Conservation (phyloP, 1,140 invertebrate species). For the Penaeus chinensis region DNA sequence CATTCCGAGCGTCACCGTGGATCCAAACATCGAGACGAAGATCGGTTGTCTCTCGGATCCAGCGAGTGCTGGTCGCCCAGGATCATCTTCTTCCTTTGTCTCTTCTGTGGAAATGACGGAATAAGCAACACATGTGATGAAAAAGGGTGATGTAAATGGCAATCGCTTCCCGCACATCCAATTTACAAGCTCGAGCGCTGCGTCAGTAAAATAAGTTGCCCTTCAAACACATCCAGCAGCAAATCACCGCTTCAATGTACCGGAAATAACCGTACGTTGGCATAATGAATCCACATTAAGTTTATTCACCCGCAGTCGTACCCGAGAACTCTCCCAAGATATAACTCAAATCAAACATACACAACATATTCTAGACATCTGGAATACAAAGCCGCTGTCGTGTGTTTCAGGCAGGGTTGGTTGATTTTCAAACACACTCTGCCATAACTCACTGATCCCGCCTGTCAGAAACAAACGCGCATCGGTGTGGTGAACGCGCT, state of each 20-base stretch:
- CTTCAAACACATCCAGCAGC: slow-evolving; percentile 17
- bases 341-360: slow-evolving; percentile 37
- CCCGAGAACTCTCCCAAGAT: slow-evolving; percentile 18
- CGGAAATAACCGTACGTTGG: slow-evolving; percentile 38
- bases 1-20: too few species aligned
- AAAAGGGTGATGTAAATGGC: too few species aligned
- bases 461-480: slow-evolving; percentile 52
- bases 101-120: too few species aligned
- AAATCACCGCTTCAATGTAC: slow-evolving; percentile 48
- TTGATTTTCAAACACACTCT: slow-evolving; percentile 44
- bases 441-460: slow-evolving; percentile 52
- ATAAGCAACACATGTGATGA: too few species aligned
- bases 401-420: slow-evolving; percentile 36
- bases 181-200: too few species aligned
- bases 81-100: too few species aligned
- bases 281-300: slow-evolving; percentile 41
- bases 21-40: too few species aligned
- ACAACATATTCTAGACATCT: slow-evolving; percentile 21
- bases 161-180: too few species aligned
- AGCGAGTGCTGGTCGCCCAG: too few species aligned
- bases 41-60: too few species aligned
- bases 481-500: slow-evolving; percentile 47
- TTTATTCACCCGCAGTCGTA: slow-evolving; percentile 30
- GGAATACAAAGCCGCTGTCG: slow-evolving; percentile 33
- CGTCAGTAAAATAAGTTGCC: background rate